Conservation (phyloP, 2,797 vertebrate genomes). For the Myotis planiceps region DNA sequence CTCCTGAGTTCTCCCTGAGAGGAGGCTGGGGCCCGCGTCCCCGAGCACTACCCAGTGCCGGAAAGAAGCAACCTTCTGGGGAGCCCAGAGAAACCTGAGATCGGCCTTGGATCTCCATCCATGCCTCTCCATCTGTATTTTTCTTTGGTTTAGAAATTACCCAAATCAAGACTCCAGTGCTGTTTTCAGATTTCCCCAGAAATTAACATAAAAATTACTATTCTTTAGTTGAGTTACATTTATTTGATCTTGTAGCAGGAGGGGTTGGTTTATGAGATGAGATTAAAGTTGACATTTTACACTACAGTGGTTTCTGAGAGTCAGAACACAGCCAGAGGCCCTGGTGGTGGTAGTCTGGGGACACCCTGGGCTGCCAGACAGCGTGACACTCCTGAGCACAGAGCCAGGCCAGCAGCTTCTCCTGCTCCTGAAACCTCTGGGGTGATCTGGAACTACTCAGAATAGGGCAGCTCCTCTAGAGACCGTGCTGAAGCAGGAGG, state of each 20-base stretch:
- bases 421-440: not conserved
- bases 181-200: not conserved
- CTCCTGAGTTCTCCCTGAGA: not conserved
- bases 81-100: not conserved
- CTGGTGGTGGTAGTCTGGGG: not conserved
- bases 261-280: rapidly evolving
- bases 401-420: not conserved
- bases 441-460: not conserved
- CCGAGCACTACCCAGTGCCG: rapidly evolving
- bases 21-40: rapidly evolving
- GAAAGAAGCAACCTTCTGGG: not conserved
- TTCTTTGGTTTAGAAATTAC: no score
- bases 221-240: rapidly evolving
- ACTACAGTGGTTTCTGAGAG: rapidly evolving
- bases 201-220: not conserved
- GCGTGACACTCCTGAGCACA: not conserved
- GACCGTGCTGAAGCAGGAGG: no score
- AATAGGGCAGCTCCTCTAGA: not conserved
- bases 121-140: rapidly evolving
- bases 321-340: not conserved
- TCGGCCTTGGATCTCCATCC: rapidly evolving
- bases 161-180: not conserved
- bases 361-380: not conserved
- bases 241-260: no score
- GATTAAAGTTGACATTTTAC: rapidly evolving